Base-by-base conservation (phyloP, 2,113 vertebrate species). In the Psittacus erithacus region DNA sequence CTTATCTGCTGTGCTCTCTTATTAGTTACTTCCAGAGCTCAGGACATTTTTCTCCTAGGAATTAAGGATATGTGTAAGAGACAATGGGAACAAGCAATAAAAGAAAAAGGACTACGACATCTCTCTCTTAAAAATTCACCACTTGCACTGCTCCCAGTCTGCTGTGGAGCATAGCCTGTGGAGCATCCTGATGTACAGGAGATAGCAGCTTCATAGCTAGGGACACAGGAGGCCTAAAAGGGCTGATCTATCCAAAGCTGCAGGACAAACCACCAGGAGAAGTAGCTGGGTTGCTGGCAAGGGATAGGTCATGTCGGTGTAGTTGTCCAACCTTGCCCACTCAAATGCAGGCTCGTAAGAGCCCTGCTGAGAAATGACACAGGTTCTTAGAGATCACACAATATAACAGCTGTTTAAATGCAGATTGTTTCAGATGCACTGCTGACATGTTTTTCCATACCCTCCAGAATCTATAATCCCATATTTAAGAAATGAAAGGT, bases 191-290 rank as follows among this genome's bases (percentile, higher is more conserved):
- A 25, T 38, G 11, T 59, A 50, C 23, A 46, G 39, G 17, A 93
- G 50, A 5, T 4, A 49, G 39, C 38, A 79, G 1, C 31, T 47
- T 73, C 44, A 35, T 4, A 12, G 39, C 73, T 65, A 69, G 33
- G 60, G 18, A 68, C 50, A 57, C 41, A 33, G 29, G 39, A 44
- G 10, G 7, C 14, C 68, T 60, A 17, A 86, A 69, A 49, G 27
- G 6, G 7, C 33, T 93, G 9, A 71, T 2, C 23, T 53, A 13
- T 17, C 11, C 0, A 0, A 50, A 89, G 35, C 35, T 50, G 20
- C 27, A 65, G 64, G 53, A 41, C 28, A 78, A 95, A 17, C 29
- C 33, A 78, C 20, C 2, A 55, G 33, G 29, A 62, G 65, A 92
- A 74, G 50, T 1, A 53, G 27, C 16, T 64, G 46, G 20, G 10